phyloP scores from a whole-genome alignment of 2,797 vertebrate species.

The Pseudocheirus occidentalis region DNA sequence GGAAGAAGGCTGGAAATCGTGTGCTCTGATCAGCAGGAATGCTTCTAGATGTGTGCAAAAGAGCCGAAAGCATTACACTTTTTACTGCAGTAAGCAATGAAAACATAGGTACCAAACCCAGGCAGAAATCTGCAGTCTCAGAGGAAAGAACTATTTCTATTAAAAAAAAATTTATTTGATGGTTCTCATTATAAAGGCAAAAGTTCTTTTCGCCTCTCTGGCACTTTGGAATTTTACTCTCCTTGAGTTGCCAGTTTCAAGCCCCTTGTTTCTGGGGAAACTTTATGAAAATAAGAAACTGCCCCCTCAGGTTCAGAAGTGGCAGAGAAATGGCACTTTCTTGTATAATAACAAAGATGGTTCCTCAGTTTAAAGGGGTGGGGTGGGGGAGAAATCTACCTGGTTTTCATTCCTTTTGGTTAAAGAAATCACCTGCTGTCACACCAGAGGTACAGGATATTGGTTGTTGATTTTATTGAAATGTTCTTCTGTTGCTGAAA shows the following conservation, averaged over 20 bases:
- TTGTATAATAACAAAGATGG: constrained; percentile 28
- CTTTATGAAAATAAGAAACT: constrained; percentile 12
- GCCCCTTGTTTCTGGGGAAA: not conserved
- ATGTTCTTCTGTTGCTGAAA: constrained; percentile 4
- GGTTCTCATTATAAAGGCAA: constrained; percentile 29
- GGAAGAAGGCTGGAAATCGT: not conserved
- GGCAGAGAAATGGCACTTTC: constrained; percentile 1
- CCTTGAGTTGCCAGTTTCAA: not conserved
- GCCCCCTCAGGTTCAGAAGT: not conserved
- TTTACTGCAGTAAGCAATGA: constrained; percentile 20
- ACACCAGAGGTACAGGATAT: not conserved
- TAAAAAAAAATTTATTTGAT: not conserved
- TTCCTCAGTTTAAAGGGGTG: not conserved
- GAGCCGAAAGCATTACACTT: constrained; percentile 24
- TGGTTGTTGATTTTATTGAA: constrained; percentile 9
- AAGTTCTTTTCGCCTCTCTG: not conserved
- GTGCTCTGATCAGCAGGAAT: not conserved
- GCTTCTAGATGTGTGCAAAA: not conserved
- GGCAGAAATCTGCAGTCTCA: constrained; percentile 38
- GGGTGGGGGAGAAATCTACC: not conserved
- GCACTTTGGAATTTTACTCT: not conserved
- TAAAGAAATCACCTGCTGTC: not conserved
- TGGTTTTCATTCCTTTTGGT: not conserved
- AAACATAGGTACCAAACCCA: not conserved
- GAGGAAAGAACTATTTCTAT: not conserved